Base-by-base conservation (phyloP, 2,113 vertebrate species). In the Actinemys pallida region DNA sequence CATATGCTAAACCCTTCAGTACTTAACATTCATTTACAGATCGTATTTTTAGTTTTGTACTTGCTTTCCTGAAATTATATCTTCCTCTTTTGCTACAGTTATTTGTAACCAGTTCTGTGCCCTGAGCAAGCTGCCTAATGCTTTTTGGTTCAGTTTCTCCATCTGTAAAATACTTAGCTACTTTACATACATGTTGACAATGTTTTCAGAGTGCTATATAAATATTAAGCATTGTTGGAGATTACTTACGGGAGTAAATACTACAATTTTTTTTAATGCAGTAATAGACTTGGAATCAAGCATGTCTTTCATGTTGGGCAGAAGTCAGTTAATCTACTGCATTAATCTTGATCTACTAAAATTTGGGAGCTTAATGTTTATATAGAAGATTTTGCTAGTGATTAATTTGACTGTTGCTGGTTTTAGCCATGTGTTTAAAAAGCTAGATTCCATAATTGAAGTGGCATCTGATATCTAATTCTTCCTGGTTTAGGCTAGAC, bases 401-500 rank as follows among this genome's bases (percentile, higher is more conserved):
- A 93, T 79, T 93, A 87, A 90, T 91, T 16, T 92, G 52, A 13
- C 81, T 92, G 82, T 93, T 8, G 0, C 83, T 91, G 3, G 76
- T 79, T 94, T 95, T 79, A 57, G n/a, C 88, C 2, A 1, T 1
- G 1, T 95, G 87, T 82, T 95, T 92, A 86, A 89, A 93, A 87
- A 78, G 50, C 69, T 88, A 54, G 56, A 82, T 92, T 96, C 62
- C 81, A 8, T 94, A 84, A 83, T 31, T 96, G 92, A 92, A 87
- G 20, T 86, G 83, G 81, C 91, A 97, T 97, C 72, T 96, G 88
- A 95, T 97, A 22, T 52, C 76, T 97, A 49, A 93, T 93, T 96
- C 84, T 59, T 93, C 65, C n/a, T 91, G 56, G 5, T 96, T 81
- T 97, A 99, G 99, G 99, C 99, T 47, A 98, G 98, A 75, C 99